Conservation (phyloP, 2,797 vertebrate genomes). For the Pangasius macronema region DNA sequence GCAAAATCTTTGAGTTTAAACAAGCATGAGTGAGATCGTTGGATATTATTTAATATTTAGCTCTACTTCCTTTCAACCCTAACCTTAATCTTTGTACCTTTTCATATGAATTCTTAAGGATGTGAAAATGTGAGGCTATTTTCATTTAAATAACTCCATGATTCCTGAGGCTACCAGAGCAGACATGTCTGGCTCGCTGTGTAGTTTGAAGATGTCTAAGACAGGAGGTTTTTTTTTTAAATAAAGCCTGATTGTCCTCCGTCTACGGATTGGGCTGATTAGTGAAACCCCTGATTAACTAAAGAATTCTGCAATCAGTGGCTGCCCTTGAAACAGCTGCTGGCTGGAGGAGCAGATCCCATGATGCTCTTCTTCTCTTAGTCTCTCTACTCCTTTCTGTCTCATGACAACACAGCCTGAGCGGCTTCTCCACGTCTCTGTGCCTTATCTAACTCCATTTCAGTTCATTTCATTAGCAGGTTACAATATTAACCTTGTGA, state of each 20-base stretch:
- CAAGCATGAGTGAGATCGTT: background rate
- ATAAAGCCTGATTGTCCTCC: background rate
- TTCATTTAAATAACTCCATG: background rate
- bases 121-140: background rate
- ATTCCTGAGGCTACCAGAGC: background rate
- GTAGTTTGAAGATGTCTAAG: background rate
- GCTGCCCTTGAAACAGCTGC: conserved; percentile 23
- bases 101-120: background rate
- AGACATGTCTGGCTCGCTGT: background rate
- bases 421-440: background rate
- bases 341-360: conserved; percentile 20
- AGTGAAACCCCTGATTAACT: conserved; percentile 43
- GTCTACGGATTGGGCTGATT: background rate
- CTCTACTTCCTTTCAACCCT: no score
- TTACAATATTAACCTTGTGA: background rate
- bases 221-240: background rate
- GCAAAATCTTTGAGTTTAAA: background rate
- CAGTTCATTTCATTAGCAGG: background rate
- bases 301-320: conserved; percentile 7
- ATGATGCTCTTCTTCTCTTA: background rate
- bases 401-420: background rate
- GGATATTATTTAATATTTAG: background rate
- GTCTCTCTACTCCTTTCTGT: background rate
- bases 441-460: background rate
- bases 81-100: background rate